phyloP scores from a whole-genome alignment of 64 coral and sea anemone species.

The Stylophora pistillata region DNA sequence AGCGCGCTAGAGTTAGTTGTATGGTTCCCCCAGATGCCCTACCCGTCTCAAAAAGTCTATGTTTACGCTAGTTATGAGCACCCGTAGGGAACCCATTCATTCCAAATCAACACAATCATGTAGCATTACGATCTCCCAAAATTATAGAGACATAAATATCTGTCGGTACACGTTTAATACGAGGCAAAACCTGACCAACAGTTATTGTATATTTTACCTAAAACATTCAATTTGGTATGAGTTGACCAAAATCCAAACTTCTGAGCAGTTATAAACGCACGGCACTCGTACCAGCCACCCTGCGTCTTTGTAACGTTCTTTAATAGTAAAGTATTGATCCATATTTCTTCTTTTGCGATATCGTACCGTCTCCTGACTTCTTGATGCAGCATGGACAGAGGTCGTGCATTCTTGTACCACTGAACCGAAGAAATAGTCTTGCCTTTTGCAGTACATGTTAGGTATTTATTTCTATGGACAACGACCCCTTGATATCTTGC shows the following conservation, averaged over 20 bases:
- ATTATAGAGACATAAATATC: no score
- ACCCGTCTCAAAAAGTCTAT: no score
- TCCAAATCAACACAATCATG: no score
- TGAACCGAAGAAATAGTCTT: background rate
- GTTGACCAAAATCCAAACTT: conserved; percentile 39
- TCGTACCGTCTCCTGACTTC: background rate
- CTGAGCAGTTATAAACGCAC: conserved; percentile 11
- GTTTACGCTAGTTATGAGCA: no score
- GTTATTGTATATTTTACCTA: background rate
- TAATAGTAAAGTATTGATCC: conserved; percentile 28
- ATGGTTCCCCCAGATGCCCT: no score
- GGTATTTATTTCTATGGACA: background rate
- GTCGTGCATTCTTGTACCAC: conserved; percentile 21
- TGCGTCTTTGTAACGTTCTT: conserved; percentile 22
- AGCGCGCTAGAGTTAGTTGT: no score
- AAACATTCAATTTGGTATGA: background rate
- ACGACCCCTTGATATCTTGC: background rate
- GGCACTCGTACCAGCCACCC: conserved; percentile 56
- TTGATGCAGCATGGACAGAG: conserved; percentile 4
- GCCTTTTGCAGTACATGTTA: conserved; percentile 16
- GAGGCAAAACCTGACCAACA: no score
- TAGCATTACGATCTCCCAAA: no score
- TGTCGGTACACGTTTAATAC: no score
- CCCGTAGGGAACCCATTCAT: no score
- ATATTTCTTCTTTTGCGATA: background rate